phyloP scores from a whole-genome alignment of 2,113 vertebrate species.

The Hystrix brachyura region DNA sequence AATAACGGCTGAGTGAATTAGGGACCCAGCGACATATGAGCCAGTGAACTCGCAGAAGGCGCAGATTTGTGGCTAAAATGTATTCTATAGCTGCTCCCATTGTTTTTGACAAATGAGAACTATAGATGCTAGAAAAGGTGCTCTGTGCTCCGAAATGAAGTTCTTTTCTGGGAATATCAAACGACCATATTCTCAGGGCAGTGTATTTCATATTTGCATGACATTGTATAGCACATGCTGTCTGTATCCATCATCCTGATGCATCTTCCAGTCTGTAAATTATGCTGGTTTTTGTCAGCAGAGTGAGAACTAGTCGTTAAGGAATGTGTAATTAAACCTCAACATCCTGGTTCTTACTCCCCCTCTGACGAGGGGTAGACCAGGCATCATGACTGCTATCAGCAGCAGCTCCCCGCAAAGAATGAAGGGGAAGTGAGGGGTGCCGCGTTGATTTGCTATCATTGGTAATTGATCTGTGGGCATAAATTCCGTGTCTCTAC shows the following conservation, averaged over 20 bases:
- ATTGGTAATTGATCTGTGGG: constrained; percentile 81
- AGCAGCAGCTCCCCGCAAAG: constrained; percentile 6
- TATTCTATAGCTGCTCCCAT: neutral
- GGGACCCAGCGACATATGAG: neutral
- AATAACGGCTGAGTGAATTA: constrained; percentile 24
- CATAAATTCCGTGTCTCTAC: constrained; percentile 76
- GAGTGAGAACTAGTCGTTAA: constrained; percentile 70
- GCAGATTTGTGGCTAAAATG: constrained; percentile 38
- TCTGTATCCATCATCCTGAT: constrained; percentile 58
- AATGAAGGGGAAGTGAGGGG: neutral
- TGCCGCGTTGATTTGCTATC: neutral
- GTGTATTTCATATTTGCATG: constrained; percentile 47
- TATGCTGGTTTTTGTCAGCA: constrained; percentile 64
- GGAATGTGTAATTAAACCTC: constrained; percentile 80
- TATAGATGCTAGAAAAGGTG: constrained; percentile 20
- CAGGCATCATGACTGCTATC: constrained; percentile 25
- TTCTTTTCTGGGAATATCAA: constrained; percentile 67
- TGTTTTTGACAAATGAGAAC: constrained; percentile 56
- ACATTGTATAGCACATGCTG: neutral
- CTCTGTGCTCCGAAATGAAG: constrained; percentile 47
- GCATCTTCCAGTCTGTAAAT: constrained; percentile 69
- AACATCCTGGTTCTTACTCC: neutral
- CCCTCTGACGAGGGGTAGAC: constrained; percentile 17
- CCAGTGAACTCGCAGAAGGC: constrained; percentile 30
- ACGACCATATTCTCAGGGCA: neutral